phyloP scores from a whole-genome alignment of 2,888 invertebrate genomes.

The Cetonia aurata region DNA sequence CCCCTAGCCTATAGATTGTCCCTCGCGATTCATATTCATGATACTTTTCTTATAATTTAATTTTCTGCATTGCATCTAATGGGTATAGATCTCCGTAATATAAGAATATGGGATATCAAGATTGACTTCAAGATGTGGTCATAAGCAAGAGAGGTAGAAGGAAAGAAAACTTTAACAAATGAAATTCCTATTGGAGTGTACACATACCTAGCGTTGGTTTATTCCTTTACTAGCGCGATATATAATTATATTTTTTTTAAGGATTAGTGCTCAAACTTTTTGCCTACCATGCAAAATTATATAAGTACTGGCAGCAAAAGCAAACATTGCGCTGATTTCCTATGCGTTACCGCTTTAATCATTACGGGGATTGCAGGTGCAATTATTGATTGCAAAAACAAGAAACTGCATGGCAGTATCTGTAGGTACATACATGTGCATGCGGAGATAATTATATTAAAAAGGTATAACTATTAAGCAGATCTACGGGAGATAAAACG shows the following conservation, averaged over 20 bases:
- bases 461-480: slow-evolving; percentile 28
- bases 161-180: too few relatives aligned
- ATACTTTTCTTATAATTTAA: too few relatives aligned
- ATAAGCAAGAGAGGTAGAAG: too few relatives aligned
- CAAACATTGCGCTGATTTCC: slow-evolving; percentile 21
- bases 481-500: slow-evolving; percentile 38
- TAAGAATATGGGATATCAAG: too few relatives aligned
- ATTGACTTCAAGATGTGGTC: too few relatives aligned
- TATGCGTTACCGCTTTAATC: slow-evolving; percentile 24
- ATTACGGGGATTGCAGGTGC: slow-evolving; percentile 24
- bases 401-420: slow-evolving; percentile 26
- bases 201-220: too few relatives aligned
- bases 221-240: not conserved
- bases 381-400: slow-evolving; percentile 34
- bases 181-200: too few relatives aligned
- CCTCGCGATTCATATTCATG: too few relatives aligned
- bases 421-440: slow-evolving; percentile 10
- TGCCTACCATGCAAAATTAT: not conserved
- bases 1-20: too few relatives aligned
- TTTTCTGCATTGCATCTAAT: too few relatives aligned
- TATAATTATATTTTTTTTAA: slow-evolving; percentile 3
- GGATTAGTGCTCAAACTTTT: slow-evolving; percentile 19
- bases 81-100: too few relatives aligned
- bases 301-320: slow-evolving; percentile 6
- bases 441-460: slow-evolving; percentile 36